A percentile compares a stretch with the other conserved stretches of the same genome.
Conservation (phyloP, 1,140 invertebrate genomes). For the Rhynchophorus ferrugineus region DNA sequence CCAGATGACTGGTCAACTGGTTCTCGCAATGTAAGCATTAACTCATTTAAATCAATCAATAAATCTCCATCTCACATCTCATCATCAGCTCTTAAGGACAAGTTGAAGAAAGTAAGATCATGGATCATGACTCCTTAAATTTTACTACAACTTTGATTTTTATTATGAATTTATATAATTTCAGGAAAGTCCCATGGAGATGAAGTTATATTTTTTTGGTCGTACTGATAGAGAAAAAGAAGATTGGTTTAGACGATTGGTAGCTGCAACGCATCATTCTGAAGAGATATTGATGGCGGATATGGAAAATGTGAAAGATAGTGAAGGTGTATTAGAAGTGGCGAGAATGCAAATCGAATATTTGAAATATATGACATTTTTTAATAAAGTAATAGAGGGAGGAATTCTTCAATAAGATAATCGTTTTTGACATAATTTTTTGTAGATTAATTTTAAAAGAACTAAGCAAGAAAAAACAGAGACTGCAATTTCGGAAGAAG, state of each 20-base stretch:
- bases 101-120: conserved; percentile 9
- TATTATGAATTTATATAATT: conserved; percentile 6
- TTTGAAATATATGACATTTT: conserved; percentile 27
- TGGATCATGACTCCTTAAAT: no score
- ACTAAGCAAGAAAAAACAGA: conserved; percentile 8
- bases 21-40: conserved; percentile 16
- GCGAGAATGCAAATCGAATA: conserved; percentile 24
- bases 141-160: no score
- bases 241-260: conserved; percentile 61
- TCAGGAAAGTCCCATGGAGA: conserved; percentile 31
- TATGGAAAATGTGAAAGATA: not conserved
- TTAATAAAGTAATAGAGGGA: conserved; percentile 29
- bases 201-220: conserved; percentile 63
- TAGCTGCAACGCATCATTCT: conserved; percentile 23
- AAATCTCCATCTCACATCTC: conserved; percentile 1
- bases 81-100: conserved; percentile 3
- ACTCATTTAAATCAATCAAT: conserved; percentile 11
- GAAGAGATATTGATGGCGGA: not conserved
- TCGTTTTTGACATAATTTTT: no score
- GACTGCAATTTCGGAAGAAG: conserved; percentile 7
- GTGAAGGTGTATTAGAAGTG: not conserved
- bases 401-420: no score
- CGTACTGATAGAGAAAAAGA: conserved; percentile 81
- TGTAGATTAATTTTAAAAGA: conserved; percentile 13
- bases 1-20: conserved; percentile 19